Percentiles rank a stretch among this genome's conserved stretches.
Conservation (phyloP, 2,888 invertebrate genomes). For the Reticulitermes lucifugus region DNA sequence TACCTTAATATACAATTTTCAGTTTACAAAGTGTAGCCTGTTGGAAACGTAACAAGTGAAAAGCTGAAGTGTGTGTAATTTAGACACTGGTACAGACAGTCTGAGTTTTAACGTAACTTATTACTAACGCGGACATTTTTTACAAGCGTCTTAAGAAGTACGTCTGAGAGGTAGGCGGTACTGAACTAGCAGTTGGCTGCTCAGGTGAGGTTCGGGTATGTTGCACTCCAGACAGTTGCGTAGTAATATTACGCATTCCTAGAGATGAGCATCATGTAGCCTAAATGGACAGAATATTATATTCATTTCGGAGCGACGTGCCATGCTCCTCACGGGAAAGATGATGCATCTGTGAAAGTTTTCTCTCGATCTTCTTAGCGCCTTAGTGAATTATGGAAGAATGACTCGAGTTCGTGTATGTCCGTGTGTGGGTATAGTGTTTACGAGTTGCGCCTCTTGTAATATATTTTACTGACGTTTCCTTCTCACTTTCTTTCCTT, state of each 20-base stretch:
- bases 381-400: slow-evolving; percentile 8
- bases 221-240: slow-evolving; percentile 2
- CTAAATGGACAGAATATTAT: background rate
- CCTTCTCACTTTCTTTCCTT: background rate
- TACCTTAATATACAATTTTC: no score
- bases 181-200: no score
- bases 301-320: slow-evolving; percentile 6
- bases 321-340: slow-evolving; percentile 12
- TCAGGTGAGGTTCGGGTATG: background rate
- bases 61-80: no score
- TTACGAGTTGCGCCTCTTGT: background rate
- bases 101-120: no score
- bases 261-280: background rate
- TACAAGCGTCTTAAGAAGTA: no score
- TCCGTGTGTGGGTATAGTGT: background rate
- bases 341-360: slow-evolving; percentile 24
- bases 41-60: no score
- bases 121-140: no score
- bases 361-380: background rate
- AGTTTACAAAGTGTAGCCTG: no score
- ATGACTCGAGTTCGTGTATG: background rate
- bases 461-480: background rate
- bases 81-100: no score
- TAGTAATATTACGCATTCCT: slow-evolving; percentile 14
- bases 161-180: no score